phyloP scores from a whole-genome alignment of 2,888 invertebrate species.

The Schrankia costaestrigalis region DNA sequence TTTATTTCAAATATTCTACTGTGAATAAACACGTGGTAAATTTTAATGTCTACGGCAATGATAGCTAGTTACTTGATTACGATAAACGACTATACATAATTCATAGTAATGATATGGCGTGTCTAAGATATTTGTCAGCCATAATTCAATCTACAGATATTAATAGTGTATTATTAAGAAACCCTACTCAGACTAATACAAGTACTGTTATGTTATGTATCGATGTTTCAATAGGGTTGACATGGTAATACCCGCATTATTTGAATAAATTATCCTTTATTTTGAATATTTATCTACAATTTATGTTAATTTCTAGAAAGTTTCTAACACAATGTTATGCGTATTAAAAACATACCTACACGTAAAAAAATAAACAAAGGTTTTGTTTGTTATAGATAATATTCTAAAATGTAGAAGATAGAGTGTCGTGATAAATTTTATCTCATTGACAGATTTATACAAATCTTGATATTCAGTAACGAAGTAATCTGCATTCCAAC shows the following conservation, averaged over 20 bases:
- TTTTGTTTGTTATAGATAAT: conserved; percentile 12
- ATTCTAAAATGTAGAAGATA: conserved; percentile 14
- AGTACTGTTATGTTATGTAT: conserved; percentile 19
- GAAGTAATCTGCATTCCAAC: conserved; percentile 57
- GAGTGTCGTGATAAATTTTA: conserved; percentile 18
- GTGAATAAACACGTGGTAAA: conserved; percentile 8
- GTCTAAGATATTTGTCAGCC: conserved; percentile 24
- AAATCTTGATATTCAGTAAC: conserved; percentile 41
- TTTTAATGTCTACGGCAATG: conserved; percentile 4
- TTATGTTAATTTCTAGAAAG: not conserved
- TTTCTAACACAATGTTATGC: not conserved
- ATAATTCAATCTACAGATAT: conserved; percentile 25
- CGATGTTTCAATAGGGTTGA: conserved; percentile 13
- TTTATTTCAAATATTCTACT: too few species aligned
- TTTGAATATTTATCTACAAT: not conserved
- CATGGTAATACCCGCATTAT: conserved; percentile 20
- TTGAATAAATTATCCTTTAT: conserved; percentile 15
- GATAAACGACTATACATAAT: conserved; percentile 19
- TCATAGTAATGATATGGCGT: conserved; percentile 16
- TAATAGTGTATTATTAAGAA: conserved; percentile 25
- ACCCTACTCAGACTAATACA: conserved; percentile 16
- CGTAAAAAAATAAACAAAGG: not conserved
- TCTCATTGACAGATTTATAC: conserved; percentile 27
- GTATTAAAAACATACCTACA: not conserved
- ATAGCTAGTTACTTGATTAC: conserved; percentile 16